These are phyloP conservation scores for Anguilla obscura DNA, from an alignment of 2,797 vertebrate species.

Conservation along the genomic window DNA sequence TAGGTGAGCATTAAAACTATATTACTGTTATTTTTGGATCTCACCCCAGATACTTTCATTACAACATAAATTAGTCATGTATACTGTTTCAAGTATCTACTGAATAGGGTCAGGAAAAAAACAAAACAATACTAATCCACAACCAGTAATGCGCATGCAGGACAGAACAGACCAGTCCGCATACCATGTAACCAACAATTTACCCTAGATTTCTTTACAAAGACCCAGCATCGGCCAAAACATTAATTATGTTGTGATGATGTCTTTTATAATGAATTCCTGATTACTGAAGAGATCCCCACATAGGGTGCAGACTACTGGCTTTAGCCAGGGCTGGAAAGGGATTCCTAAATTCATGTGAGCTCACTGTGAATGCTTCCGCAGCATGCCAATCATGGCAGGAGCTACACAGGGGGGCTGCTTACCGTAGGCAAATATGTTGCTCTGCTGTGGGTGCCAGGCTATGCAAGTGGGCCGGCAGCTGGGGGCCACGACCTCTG, in stretches of 20 bases:
- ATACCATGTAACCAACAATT: too few relatives aligned
- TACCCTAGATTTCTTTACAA: too few relatives aligned
- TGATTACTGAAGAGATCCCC: too few relatives aligned
- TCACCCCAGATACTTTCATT: too few relatives aligned
- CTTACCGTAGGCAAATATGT: slow-evolving; percentile 87
- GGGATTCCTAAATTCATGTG: background rate
- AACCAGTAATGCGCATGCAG: too few relatives aligned
- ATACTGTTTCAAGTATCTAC: too few relatives aligned
- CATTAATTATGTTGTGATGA: background rate
- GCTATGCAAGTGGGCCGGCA: slow-evolving; percentile 79
- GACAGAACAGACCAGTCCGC: too few relatives aligned
- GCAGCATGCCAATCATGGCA: background rate
- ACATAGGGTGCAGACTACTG: background rate
- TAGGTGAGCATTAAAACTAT: background rate
- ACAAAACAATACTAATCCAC: too few relatives aligned
- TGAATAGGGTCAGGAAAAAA: too few relatives aligned
- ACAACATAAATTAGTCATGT: too few relatives aligned
- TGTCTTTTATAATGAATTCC: too few relatives aligned
- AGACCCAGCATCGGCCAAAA: background rate
- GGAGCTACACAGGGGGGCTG: background rate
- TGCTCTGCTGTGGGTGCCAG: slow-evolving; percentile 89
- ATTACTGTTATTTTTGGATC: too few relatives aligned
- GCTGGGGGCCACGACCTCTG: slow-evolving; percentile 72
- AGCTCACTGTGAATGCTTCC: background rate
- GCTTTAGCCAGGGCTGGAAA: background rate